Percentiles rank a stretch among this genome's conserved stretches.
These are phyloP conservation scores for Lepus oiostolus DNA, from an alignment of 2,797 vertebrate species.

Conservation along the genomic window DNA sequence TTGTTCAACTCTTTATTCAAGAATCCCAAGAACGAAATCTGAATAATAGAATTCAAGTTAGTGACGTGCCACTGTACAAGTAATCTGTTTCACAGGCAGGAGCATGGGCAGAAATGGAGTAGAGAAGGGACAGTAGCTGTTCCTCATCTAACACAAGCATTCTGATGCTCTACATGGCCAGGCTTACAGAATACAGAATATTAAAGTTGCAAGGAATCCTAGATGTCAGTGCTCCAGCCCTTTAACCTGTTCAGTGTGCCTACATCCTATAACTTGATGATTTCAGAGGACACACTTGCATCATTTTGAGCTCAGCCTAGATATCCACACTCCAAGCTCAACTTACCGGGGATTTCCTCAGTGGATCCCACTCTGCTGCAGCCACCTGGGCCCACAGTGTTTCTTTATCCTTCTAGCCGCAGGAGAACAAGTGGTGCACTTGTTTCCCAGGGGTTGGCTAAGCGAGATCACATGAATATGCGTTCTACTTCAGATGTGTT, in stretches of 20 bases:
- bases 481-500: slow-evolving; percentile 42
- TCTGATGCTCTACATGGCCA: neutral
- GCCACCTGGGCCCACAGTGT: neutral
- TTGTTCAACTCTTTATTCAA: slow-evolving; percentile 59
- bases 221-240: neutral
- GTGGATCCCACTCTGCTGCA: neutral
- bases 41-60: slow-evolving; percentile 29
- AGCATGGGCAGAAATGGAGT: slow-evolving; percentile 12
- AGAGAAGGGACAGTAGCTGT: neutral
- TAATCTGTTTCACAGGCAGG: slow-evolving; percentile 43
- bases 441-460: slow-evolving; percentile 36
- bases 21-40: slow-evolving; percentile 22
- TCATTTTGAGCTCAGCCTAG: slow-evolving; percentile 34
- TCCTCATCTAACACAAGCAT: slow-evolving; percentile 51
- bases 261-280: neutral
- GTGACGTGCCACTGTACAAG: slow-evolving; percentile 7
- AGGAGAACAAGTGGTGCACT: neutral
- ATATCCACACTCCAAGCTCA: neutral
- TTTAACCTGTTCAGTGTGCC: neutral
- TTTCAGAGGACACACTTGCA: neutral
- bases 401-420: slow-evolving; percentile 47
- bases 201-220: slow-evolving; percentile 15
- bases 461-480: neutral
- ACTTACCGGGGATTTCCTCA: neutral
- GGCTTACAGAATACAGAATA: neutral